A percentile compares a stretch with the other conserved stretches of the same genome.
These are phyloP conservation scores for Siniperca knerii DNA, from an alignment of 2,113 vertebrate genomes.

Conservation along the genomic window DNA sequence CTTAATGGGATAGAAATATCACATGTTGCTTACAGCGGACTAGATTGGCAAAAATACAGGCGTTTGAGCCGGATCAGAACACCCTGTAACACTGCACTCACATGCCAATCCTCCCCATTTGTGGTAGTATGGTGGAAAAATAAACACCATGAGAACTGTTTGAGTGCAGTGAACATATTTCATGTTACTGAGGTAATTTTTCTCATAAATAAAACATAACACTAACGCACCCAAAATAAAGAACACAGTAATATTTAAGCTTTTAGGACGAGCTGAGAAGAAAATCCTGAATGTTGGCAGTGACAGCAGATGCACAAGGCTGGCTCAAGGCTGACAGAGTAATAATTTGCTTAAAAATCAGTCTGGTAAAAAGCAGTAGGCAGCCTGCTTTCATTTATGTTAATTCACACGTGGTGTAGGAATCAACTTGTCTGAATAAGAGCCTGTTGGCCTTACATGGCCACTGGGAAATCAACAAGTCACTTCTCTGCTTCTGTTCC, in stretches of 20 bases:
- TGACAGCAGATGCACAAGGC: not conserved
- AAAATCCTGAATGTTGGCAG: not conserved
- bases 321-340: not conserved
- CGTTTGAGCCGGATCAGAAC: not conserved
- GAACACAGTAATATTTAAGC: not conserved
- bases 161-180: not conserved
- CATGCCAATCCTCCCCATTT: not conserved
- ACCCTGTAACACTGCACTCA: not conserved
- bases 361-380: not conserved
- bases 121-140: not conserved
- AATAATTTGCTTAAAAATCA: not conserved
- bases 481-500: slow-evolving; percentile 4
- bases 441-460: not conserved
- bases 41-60: not conserved
- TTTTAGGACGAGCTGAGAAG: not conserved
- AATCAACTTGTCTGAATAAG: not conserved
- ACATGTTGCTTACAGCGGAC: not conserved
- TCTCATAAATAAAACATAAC: not conserved
- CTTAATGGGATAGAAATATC: not conserved
- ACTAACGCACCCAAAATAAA: not conserved
- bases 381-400: not conserved
- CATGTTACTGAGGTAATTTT: not conserved
- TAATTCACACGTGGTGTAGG: not conserved
- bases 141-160: not conserved
- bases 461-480: not conserved